Conservation (phyloP, 1,140 invertebrate species). For the Elymnias hypermnestra region DNA sequence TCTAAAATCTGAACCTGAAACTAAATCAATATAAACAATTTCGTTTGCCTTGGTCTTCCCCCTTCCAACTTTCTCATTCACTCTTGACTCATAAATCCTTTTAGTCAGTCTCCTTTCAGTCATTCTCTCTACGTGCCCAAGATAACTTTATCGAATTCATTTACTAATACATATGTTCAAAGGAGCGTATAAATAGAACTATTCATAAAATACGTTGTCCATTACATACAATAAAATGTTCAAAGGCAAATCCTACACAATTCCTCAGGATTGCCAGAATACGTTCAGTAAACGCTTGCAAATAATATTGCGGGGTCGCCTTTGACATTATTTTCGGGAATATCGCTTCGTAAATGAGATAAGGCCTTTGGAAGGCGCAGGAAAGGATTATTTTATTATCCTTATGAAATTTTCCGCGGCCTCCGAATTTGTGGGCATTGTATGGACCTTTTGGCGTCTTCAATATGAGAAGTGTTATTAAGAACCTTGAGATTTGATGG, state of each 20-base stretch:
- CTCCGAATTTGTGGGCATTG: slow-evolving; percentile 17
- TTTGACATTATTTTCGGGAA: slow-evolving; percentile 40
- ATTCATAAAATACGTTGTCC: neutral
- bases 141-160: too few species aligned
- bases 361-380: slow-evolving; percentile 28
- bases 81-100: too few species aligned
- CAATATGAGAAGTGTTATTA: slow-evolving; percentile 6
- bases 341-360: slow-evolving; percentile 40
- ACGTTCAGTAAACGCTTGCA: slow-evolving; percentile 21
- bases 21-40: too few species aligned
- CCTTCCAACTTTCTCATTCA: too few species aligned
- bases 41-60: too few species aligned
- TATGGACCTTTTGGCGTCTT: slow-evolving; percentile 7
- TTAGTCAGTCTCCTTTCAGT: too few species aligned
- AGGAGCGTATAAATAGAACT: too few species aligned
- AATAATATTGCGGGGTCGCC: slow-evolving; percentile 26
- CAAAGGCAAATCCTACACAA: neutral
- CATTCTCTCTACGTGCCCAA: too few species aligned
- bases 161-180: too few species aligned
- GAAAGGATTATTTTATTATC: slow-evolving; percentile 52
- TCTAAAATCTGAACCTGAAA: too few species aligned
- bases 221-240: neutral
- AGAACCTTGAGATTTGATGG: neutral
- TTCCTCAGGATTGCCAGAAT: neutral
- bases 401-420: slow-evolving; percentile 36